These are phyloP conservation scores for Pseudochaenichthys georgianus DNA, from an alignment of 2,797 vertebrate genomes.

Conservation along the genomic window DNA sequence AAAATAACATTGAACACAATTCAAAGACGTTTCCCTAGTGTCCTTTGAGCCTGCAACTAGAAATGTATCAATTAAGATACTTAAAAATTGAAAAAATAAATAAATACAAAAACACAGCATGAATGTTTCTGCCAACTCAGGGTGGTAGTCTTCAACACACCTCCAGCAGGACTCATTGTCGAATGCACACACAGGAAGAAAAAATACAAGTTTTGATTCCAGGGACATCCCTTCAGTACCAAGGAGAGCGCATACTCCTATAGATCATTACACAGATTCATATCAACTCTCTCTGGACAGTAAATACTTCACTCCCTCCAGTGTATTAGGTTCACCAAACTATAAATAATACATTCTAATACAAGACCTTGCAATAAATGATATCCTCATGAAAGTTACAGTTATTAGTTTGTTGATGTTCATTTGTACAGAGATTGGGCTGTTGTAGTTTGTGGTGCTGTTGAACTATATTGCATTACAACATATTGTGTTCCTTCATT, in stretches of 20 bases:
- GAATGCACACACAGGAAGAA: conserved; percentile 10
- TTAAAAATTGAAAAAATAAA: no score
- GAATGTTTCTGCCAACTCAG: conserved; percentile 5
- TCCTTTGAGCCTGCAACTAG: background rate
- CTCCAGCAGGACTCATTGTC: background rate
- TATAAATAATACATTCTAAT: background rate
- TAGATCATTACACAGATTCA: conserved; percentile 32
- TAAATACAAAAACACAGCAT: background rate
- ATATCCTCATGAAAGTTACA: background rate
- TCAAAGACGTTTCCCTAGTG: background rate
- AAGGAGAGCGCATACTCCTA: conserved; percentile 38
- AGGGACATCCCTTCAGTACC: conserved; percentile 37
- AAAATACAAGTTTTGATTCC: conserved; percentile 3
- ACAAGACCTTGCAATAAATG: background rate
- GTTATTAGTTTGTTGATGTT: background rate
- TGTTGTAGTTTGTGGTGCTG: no score
- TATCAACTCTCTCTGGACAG: background rate
- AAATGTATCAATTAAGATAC: background rate
- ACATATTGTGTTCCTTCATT: background rate
- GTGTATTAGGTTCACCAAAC: background rate
- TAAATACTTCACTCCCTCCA: background rate
- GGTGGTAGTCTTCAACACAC: background rate
- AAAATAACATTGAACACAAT: background rate
- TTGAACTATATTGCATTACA: background rate
- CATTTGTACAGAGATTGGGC: background rate